Conservation (phyloP, 2,888 invertebrate species). For the Lasioglossum zephyrum region DNA sequence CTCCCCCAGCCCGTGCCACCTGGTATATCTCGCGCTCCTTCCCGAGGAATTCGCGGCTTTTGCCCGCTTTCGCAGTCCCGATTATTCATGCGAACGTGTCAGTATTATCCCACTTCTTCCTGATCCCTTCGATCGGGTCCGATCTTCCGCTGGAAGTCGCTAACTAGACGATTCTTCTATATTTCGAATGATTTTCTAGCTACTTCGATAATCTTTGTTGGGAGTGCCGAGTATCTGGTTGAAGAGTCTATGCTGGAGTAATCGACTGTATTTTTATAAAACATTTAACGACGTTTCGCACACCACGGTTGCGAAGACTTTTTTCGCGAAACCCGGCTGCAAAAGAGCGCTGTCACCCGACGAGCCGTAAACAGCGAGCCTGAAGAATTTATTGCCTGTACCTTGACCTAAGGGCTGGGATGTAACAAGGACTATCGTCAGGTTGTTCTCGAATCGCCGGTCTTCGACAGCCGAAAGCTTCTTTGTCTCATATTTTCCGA, state of each 20-base stretch:
- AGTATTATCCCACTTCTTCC: neutral
- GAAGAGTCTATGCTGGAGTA: neutral
- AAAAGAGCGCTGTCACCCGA: neutral
- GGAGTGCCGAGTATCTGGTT: no score
- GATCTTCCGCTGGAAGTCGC: neutral
- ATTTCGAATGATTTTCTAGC: neutral
- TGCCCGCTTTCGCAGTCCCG: neutral
- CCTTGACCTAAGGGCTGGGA: neutral
- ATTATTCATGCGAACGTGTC: neutral
- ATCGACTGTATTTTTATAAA: neutral
- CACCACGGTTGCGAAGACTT: neutral
- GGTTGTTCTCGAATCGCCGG: neutral
- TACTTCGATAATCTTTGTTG: no score
- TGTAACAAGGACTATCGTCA: constrained; percentile 4
- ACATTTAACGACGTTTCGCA: neutral
- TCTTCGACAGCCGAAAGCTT: constrained; percentile 3
- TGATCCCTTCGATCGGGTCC: neutral
- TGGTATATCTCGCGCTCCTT: constrained; percentile 55
- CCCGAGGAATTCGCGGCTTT: neutral
- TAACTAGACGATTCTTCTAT: neutral
- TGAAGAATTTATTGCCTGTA: neutral
- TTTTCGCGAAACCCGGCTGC: neutral
- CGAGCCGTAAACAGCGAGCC: neutral
- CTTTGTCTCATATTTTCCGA: neutral
- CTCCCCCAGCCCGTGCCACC: constrained; percentile 51